Evolutionary conservation across 2,888 invertebrate species (phyloP).

Genomic region (Charanyca ferruginea): DNA sequence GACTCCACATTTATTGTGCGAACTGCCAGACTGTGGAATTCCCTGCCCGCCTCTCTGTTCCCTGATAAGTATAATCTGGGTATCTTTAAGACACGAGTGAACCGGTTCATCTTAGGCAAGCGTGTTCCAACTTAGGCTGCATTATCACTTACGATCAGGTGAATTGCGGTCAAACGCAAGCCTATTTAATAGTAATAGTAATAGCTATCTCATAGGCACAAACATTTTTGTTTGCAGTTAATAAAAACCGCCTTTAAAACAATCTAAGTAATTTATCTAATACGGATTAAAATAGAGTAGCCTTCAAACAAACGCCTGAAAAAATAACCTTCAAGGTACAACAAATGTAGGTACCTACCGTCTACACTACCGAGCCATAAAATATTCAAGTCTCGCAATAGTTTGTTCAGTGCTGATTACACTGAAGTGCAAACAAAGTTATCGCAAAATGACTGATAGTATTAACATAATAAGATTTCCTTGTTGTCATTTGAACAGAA

Average conservation of each 20-base stretch:
- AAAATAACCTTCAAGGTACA: slow-evolving; percentile 55
- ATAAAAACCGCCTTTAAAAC: slow-evolving; percentile 46
- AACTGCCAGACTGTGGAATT: too few relatives aligned
- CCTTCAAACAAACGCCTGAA: slow-evolving; percentile 46
- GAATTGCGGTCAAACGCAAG: too few relatives aligned
- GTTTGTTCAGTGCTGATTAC: slow-evolving; percentile 53
- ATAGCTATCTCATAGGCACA: too few relatives aligned
- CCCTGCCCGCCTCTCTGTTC: too few relatives aligned
- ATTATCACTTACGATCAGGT: too few relatives aligned
- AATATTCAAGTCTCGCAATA: slow-evolving; percentile 48
- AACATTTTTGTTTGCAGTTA: slow-evolving; percentile 17
- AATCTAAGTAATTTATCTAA: slow-evolving; percentile 44
- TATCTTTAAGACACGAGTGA: too few relatives aligned
- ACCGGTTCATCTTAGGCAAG: too few relatives aligned
- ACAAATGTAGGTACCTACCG: slow-evolving; percentile 36
- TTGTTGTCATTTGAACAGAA: slow-evolving; percentile 40
- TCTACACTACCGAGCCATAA: slow-evolving; percentile 54
- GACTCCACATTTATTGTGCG: too few relatives aligned
- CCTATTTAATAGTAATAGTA: too few relatives aligned
- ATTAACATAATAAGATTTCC: slow-evolving; percentile 44
- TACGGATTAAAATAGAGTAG: slow-evolving; percentile 50
- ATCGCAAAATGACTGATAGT: slow-evolving; percentile 50
- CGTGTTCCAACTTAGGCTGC: too few relatives aligned
- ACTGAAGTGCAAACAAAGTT: slow-evolving; percentile 47
- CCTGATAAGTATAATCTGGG: too few relatives aligned